Evolutionary conservation across 1,140 invertebrate species (phyloP).

Genomic region (Ladona fulva): DNA sequence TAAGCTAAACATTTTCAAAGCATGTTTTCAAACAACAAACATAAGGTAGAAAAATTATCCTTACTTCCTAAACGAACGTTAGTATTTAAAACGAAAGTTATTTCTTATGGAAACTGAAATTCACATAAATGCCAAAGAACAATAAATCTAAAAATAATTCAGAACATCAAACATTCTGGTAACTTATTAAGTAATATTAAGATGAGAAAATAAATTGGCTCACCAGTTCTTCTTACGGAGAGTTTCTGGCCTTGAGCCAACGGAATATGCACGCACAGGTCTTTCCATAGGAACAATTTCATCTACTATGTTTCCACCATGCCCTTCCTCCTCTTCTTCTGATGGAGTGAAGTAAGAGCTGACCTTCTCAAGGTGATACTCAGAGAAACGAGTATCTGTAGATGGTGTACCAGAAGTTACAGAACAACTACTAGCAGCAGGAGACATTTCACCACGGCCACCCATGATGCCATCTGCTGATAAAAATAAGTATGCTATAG

Average conservation of each 20-base stretch:
- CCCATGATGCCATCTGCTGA: not conserved
- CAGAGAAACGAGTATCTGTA: constrained; percentile 48
- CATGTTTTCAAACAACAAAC: too few relatives aligned
- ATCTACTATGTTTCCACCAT: not conserved
- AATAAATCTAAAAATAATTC: too few relatives aligned
- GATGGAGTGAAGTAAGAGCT: constrained; percentile 48
- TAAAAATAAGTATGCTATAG: too few relatives aligned
- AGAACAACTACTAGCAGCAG: constrained; percentile 51
- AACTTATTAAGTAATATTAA: constrained; percentile 32
- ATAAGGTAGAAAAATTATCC: too few relatives aligned
- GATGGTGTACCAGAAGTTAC: constrained; percentile 63
- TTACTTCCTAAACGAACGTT: too few relatives aligned
- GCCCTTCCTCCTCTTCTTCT: constrained; percentile 42
- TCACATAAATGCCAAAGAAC: too few relatives aligned
- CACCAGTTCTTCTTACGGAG: constrained; percentile 26
- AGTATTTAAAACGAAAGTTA: too few relatives aligned
- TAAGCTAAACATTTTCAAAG: too few relatives aligned
- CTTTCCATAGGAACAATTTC: constrained; percentile 38
- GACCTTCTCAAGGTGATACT: constrained; percentile 58
- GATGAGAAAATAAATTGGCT: constrained; percentile 28
- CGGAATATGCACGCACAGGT: constrained; percentile 71
- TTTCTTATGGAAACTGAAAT: too few relatives aligned
- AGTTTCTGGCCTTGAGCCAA: constrained; percentile 67
- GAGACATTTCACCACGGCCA: constrained; percentile 23
- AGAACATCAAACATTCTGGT: too few relatives aligned